Base-by-base conservation (phyloP, 2,113 vertebrate genomes). In the Albula goreensis region DNA sequence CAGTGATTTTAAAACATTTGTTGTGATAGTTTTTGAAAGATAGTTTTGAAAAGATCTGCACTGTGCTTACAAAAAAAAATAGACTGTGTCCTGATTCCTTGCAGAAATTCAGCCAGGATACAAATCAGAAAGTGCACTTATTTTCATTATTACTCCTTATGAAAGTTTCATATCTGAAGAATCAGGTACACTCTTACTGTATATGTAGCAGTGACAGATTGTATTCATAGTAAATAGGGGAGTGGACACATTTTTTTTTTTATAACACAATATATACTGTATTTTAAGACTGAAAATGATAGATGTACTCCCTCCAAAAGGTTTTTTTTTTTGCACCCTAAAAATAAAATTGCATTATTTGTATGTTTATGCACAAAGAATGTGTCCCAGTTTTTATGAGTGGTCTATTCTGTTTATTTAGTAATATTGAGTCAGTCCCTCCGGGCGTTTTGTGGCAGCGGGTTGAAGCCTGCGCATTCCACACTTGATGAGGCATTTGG, bases 401-500 rank as follows among this genome's bases (percentile, higher is more conserved):
- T 57, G 81, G 9, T 81, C 48, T 81, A 5, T 10, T 9, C 52
- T 82, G 81, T 82, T 82, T 25, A 52, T 41, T 82, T 41, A 52
- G 81, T 60, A 57, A 57, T 8, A 41, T 57, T 25, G 49, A 53
- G 57, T 66, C 82, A 8, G 25, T 22, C 19, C 82, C 48, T 66
- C 57, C 15, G 82, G 60, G 82, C 15, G 13, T 83, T 83, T 50
- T 57, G 50, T 77, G 83, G 63, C 57, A 50, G 25, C 81, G 9
- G 53, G 60, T 11, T 2, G 48, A 81, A 51, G 19, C 63, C 60
- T 22, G 56, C 50, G 53, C 48, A 7, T 84, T 50, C 63, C 66
- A 22, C 74, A 25, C 49, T 78, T n/a, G 49, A 78, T 52, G 49
- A 85, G 49, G 74, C 74, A 52, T 85, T 85, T 74, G 19, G 57